Conservation (phyloP, 2,113 vertebrate genomes). For the Aptenodytes patagonicus region DNA sequence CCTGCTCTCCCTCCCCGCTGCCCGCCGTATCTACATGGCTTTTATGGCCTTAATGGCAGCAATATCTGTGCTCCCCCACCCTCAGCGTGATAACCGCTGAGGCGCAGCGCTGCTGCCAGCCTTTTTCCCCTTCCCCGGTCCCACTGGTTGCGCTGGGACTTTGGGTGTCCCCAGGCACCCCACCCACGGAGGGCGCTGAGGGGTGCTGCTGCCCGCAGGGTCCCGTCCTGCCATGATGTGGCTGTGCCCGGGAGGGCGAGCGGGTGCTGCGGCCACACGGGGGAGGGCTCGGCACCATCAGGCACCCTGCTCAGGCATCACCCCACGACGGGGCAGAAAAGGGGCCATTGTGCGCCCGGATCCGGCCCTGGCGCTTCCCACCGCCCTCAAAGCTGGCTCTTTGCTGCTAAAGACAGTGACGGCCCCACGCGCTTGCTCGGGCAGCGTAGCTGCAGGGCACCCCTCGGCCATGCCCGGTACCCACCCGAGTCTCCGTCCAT, state of each 20-base stretch:
- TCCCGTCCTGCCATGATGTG: background rate
- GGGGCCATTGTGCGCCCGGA: background rate
- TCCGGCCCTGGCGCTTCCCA: background rate
- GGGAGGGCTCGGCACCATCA: background rate
- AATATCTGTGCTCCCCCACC: background rate
- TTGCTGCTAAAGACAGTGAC: background rate
- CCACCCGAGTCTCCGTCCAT: fast-evolving
- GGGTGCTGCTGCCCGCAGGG: too few species aligned
- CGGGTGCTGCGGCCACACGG: fast-evolving
- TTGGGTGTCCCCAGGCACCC: too few species aligned
- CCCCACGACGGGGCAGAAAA: background rate
- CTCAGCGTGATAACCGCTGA: fast-evolving
- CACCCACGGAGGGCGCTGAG: too few species aligned
- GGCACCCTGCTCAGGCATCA: background rate
- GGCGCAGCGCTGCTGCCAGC: fast-evolving
- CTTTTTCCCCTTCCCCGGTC: fast-evolving
- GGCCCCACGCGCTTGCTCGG: fast-evolving
- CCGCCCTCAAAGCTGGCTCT: background rate
- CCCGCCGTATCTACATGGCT: background rate
- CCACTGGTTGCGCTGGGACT: fast-evolving
- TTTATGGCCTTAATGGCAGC: background rate
- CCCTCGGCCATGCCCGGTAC: fast-evolving
- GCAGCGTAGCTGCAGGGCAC: background rate
- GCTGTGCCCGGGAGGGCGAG: background rate
- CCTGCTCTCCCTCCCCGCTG: background rate